Evolutionary conservation across 1,140 invertebrate genomes (phyloP), one percentile per base, ranked within the genome.

Genomic region (Diorhabda carinulata): DNA sequence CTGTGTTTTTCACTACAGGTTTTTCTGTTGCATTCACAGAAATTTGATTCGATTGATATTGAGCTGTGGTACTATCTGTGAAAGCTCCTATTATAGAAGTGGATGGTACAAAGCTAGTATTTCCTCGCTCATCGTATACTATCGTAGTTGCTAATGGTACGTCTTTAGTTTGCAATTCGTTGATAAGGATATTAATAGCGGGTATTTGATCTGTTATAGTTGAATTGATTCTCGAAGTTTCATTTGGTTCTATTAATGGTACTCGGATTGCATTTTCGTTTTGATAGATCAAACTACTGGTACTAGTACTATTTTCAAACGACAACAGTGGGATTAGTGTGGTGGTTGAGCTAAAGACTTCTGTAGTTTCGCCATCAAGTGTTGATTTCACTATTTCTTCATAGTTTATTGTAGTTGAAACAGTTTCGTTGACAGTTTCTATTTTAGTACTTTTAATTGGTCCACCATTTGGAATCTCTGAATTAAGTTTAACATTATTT

Each of bases 111-210:
- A 25, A 25, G 25, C 25, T 25, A 25, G 25, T 25, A 25, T 25
- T 25, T 25, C 25, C 25, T 25, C 25, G 1, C 25, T 25, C 25
- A 25, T 25, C 25, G 25, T 25, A 25, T 25, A 25, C 25, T 25
- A 25, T 25, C 25, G 25, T 25, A 25, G 25, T 25, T 25, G 25
- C 25, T 25, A 25, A 25, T 25, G 25, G 9, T 61, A 43, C 8
- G 41, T 43, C 42, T 9, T 60, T 61, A 25, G 9, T 43, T 57
- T 68, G 25, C 25, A 25, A 71, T 69, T 71, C 69, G 62, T 72
- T 76, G 4, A 74, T 67, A 2, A 61, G 71, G 58, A 73, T 71
- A 1, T 67, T 69, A 43, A 76, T 72, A 2, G 70, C 69, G 6
- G 75, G 73, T 59, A 58, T 62, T 5, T 59, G n/a, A 41, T 61